Evolutionary conservation across 2,888 invertebrate species (phyloP).

Genomic region (Congeria kusceri): DNA sequence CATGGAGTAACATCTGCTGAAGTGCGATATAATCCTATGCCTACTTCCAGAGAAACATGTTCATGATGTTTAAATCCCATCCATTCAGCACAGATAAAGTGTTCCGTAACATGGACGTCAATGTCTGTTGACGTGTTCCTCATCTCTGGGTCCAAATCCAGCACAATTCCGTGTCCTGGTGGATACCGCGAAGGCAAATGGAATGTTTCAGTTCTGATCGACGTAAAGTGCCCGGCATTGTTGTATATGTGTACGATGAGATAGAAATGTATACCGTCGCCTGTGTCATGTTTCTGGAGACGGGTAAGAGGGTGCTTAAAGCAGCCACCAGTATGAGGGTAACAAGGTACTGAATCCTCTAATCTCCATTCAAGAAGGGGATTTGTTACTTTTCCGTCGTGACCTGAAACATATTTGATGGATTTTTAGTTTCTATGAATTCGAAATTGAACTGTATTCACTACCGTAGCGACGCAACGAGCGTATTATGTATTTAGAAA

Average conservation of each 20-base stretch:
- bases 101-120: slow-evolving; percentile 26
- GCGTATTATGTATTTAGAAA: neutral
- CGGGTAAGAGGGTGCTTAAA: slow-evolving; percentile 39
- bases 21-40: slow-evolving; percentile 22
- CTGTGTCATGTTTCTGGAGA: slow-evolving; percentile 49
- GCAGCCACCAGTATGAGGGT: slow-evolving; percentile 29
- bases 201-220: slow-evolving; percentile 39
- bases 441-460: no score
- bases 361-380: slow-evolving; percentile 50
- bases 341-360: slow-evolving; percentile 19
- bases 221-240: slow-evolving; percentile 52
- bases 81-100: slow-evolving; percentile 42
- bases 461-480: no score
- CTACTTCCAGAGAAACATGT: slow-evolving; percentile 36
- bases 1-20: slow-evolving; percentile 24
- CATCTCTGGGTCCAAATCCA: slow-evolving; percentile 50
- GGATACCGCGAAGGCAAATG: slow-evolving; percentile 58
- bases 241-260: slow-evolving; percentile 52
- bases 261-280: slow-evolving; percentile 29
- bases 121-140: slow-evolving; percentile 5
- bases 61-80: slow-evolving; percentile 49
- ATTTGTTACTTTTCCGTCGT: slow-evolving; percentile 17
- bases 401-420: slow-evolving; percentile 19
- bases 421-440: no score
- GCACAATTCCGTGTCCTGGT: slow-evolving; percentile 58